Conservation (phyloP, 2,113 vertebrate genomes). For the Chaenocephalus aceratus region DNA sequence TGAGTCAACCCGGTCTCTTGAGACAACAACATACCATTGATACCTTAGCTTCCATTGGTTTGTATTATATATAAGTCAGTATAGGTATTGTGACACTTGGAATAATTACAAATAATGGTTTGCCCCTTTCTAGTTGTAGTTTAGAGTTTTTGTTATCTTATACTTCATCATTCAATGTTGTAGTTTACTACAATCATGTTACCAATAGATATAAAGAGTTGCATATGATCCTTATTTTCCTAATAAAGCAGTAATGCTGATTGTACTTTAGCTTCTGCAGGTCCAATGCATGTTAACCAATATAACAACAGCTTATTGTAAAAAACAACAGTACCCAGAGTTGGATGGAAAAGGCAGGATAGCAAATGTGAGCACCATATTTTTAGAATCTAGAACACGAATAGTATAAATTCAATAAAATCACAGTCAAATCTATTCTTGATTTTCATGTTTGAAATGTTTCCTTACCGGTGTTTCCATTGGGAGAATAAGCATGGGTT, state of each 20-base stretch:
- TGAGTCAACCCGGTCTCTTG: neutral
- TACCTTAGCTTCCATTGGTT: neutral
- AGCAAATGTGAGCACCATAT: neutral
- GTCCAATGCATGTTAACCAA: neutral
- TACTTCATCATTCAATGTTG: too few relatives aligned
- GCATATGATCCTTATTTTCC: neutral
- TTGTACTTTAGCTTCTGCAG: too few relatives aligned
- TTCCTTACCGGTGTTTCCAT: constrained; percentile 68
- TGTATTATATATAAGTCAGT: too few relatives aligned
- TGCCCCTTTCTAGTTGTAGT: neutral
- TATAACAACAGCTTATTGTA: neutral
- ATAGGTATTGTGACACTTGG: too few relatives aligned
- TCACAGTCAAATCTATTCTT: neutral
- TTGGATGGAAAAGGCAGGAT: neutral
- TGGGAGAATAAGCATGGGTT: neutral
- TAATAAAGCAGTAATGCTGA: neutral
- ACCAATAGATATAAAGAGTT: neutral
- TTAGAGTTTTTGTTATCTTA: too few relatives aligned
- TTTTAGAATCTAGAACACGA: neutral
- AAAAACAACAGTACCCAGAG: neutral
- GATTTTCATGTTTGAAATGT: neutral
- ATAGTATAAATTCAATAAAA: neutral
- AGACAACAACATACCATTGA: constrained; percentile 19
- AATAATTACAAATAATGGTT: neutral
- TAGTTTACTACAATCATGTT: neutral